Percentiles rank a stretch among this genome's conserved stretches.
Conservation (phyloP, 2,113 vertebrate genomes). For the Terrapene triunguis region DNA sequence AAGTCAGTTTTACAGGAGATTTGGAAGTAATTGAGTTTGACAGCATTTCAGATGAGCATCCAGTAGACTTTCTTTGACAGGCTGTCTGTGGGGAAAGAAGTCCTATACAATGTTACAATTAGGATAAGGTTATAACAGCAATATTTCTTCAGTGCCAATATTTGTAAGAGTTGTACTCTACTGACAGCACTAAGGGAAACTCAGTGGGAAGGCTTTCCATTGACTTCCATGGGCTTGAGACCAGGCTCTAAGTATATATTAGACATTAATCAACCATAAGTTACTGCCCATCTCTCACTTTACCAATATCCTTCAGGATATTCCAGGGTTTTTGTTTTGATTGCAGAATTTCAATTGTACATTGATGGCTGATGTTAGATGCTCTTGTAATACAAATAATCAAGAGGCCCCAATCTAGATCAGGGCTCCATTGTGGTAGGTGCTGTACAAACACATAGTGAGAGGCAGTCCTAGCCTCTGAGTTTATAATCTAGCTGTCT, state of each 20-base stretch:
- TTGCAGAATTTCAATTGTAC: neutral
- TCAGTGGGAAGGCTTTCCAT: neutral
- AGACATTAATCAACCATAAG: neutral
- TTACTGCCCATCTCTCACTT: neutral
- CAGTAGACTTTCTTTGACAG: neutral
- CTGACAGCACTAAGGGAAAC: neutral
- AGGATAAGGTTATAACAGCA: neutral
- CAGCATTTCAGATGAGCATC: neutral
- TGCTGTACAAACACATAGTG: neutral
- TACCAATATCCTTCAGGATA: neutral
- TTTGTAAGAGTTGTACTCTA: neutral
- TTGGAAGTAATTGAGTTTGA: neutral
- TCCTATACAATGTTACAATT: neutral
- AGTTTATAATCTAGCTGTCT: neutral
- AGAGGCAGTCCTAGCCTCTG: neutral
- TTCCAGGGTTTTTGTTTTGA: neutral
- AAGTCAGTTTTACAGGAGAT: neutral
- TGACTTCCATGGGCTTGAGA: neutral
- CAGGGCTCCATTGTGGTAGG: neutral
- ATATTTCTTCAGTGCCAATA: neutral
- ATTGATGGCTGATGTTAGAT: neutral
- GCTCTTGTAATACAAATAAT: neutral
- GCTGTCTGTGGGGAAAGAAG: neutral
- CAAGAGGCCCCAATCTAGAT: neutral
- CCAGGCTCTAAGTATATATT: neutral